A percentile compares a stretch with the other conserved stretches of the same genome.
These are phyloP conservation scores for Lasiurus cinereus DNA, from an alignment of 2,113 vertebrate species.

Conservation along the genomic window DNA sequence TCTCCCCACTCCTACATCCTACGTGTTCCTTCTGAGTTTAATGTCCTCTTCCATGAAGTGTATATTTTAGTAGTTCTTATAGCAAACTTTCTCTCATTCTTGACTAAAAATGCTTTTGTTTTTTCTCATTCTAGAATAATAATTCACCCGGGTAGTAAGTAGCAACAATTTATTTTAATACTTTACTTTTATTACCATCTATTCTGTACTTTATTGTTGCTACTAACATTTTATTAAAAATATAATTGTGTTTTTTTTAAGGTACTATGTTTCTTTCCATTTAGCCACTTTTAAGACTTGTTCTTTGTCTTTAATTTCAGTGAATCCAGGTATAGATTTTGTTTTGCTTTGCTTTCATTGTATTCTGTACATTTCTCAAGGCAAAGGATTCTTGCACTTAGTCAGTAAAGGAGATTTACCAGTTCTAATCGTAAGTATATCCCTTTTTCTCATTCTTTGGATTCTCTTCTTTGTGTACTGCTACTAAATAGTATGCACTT, in stretches of 20 bases:
- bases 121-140: not conserved
- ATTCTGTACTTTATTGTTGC: not conserved
- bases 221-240: not conserved
- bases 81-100: not conserved
- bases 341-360: not conserved
- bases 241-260: not conserved
- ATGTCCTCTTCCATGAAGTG: not conserved
- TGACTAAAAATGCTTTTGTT: not conserved
- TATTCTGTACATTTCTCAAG: not conserved
- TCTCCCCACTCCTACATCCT: not conserved
- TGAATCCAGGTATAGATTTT: not conserved
- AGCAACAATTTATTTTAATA: slow-evolving; percentile 11
- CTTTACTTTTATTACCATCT: not conserved
- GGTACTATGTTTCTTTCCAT: not conserved
- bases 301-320: not conserved
- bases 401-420: not conserved
- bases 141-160: not conserved
- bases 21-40: not conserved
- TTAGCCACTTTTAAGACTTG: not conserved
- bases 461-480: not conserved
- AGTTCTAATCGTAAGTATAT: not conserved
- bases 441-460: not conserved
- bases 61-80: not conserved
- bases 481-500: not conserved
- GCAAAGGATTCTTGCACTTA: not conserved